Evolutionary conservation across 2,797 vertebrate genomes (phyloP), one percentile per base, ranked within the genome.

Genomic region (Acanthis flammea): DNA sequence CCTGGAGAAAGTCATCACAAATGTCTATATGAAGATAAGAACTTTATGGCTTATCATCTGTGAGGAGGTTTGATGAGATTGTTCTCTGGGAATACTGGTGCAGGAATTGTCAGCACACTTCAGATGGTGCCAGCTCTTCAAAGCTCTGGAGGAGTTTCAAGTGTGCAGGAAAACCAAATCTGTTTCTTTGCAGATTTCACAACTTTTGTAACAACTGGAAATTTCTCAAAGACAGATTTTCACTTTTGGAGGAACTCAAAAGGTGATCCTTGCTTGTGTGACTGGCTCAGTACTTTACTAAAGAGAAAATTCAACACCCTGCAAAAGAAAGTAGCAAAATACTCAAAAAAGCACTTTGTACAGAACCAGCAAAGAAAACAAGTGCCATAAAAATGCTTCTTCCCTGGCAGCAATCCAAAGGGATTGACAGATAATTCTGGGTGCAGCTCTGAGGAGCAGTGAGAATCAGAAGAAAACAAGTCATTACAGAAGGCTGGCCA

Each of bases 331-430:
- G 65, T 35, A 55, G 41, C 31, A 82, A 75, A 92, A 72, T 44
- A 82, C 39, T 65, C 53, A 93, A 87, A 75, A 65, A 88, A 51
- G 16, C 1, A 10, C 28, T 62, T 72, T 2, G 7, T 54, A 74
- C 41, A 86, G 61, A 89, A 94, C 27, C 12, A 91, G 78, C 27
- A 58, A 82, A 94, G 50, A 77, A 88, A 86, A 62, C 12, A 83
- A 90, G 30, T 51, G 45, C 58, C 74, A 41, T 88, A 91, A 95
- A 94, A 94, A 80, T 90, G 25, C 61, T 94, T 92, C 45, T 80
- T 74, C 72, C 74, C 35, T 78, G 85, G 35, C 45, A 92, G 75
- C 72, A 77, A 55, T 72, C 71, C 66, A 68, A 71, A 58, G 35
- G 39, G 12, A 39, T 2, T 89, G 63, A 45, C n/a, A 54, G 44